A percentile compares a stretch with the other conserved stretches of the same genome.
phyloP scores from a whole-genome alignment of 2,113 vertebrate species.

The Cromileptes altivelis region DNA sequence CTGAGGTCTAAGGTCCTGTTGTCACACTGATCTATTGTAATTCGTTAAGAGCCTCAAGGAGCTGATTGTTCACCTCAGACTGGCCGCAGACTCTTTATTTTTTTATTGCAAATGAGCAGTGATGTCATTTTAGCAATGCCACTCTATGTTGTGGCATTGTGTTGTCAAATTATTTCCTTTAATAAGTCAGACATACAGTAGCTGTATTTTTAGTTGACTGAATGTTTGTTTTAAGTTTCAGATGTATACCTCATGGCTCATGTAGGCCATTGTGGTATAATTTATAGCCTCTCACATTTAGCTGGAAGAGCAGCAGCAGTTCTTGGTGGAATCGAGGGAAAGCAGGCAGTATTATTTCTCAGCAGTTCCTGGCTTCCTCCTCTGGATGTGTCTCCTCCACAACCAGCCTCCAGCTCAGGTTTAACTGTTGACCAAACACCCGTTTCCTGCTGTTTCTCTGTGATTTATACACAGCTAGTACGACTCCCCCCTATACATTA shows the following conservation, averaged over 20 bases:
- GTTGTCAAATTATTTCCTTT: slow-evolving; percentile 28
- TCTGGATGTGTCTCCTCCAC: slow-evolving; percentile 42
- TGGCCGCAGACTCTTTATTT: slow-evolving; percentile 3
- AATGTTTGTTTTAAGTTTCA: slow-evolving; percentile 27
- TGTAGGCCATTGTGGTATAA: slow-evolving; percentile 40
- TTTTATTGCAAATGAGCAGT: slow-evolving; percentile 11
- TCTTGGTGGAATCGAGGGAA: slow-evolving; percentile 60
- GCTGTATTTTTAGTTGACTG: slow-evolving; percentile 10
- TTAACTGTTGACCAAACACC: slow-evolving; percentile 70
- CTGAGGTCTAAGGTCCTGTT: slow-evolving; percentile 68
- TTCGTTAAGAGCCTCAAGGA: slow-evolving; percentile 45
- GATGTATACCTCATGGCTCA: slow-evolving; percentile 7
- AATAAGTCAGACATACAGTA: neutral
- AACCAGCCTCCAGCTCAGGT: slow-evolving; percentile 48
- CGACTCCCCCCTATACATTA: slow-evolving; percentile 30
- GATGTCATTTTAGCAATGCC: neutral
- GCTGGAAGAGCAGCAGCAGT: slow-evolving; percentile 21
- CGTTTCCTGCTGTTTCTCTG: slow-evolving; percentile 57
- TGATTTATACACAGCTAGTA: slow-evolving; percentile 64
- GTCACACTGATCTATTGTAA: slow-evolving; percentile 62
- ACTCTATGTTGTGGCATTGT: slow-evolving; percentile 8
- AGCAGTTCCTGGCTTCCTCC: slow-evolving; percentile 27
- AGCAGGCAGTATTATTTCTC: slow-evolving; percentile 60
- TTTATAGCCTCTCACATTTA: slow-evolving; percentile 28
- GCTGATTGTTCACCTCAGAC: slow-evolving; percentile 34